Percentiles rank a stretch among this genome's conserved stretches.
Conservation (phyloP, 2,113 vertebrate genomes). For the Saccopteryx leptura region DNA sequence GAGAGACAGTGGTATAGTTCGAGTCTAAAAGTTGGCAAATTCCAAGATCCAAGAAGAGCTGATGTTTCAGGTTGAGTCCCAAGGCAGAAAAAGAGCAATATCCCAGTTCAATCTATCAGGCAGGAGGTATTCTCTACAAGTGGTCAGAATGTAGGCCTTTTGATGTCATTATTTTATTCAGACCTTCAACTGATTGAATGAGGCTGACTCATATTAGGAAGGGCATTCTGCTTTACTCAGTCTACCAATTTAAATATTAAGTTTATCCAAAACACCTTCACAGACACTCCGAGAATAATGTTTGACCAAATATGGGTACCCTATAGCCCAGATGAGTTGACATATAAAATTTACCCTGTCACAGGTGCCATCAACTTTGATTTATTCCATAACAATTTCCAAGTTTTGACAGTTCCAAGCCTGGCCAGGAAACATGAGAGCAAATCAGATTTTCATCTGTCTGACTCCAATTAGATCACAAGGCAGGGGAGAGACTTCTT, state of each 20-base stretch:
- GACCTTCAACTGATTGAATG: background rate
- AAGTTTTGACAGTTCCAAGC: background rate
- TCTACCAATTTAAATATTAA: background rate
- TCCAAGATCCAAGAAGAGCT: background rate
- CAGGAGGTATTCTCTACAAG: background rate
- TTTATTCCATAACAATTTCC: background rate
- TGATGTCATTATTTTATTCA: background rate
- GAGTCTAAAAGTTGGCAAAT: background rate
- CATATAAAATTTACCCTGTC: conserved; percentile 6
- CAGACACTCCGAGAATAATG: background rate
- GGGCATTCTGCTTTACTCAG: background rate
- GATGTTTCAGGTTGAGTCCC: background rate
- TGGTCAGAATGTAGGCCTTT: background rate
- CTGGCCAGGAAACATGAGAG: background rate
- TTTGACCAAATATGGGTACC: background rate
- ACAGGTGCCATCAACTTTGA: background rate
- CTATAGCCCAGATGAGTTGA: background rate
- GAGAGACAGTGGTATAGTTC: background rate
- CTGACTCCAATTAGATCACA: background rate
- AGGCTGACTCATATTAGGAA: background rate
- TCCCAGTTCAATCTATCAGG: background rate
- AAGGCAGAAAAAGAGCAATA: background rate
- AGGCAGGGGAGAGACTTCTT: background rate
- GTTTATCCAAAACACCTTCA: background rate
- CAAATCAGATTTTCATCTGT: background rate